phyloP scores from a whole-genome alignment of 1,140 invertebrate genomes.

The Mesaphorura yosii region DNA sequence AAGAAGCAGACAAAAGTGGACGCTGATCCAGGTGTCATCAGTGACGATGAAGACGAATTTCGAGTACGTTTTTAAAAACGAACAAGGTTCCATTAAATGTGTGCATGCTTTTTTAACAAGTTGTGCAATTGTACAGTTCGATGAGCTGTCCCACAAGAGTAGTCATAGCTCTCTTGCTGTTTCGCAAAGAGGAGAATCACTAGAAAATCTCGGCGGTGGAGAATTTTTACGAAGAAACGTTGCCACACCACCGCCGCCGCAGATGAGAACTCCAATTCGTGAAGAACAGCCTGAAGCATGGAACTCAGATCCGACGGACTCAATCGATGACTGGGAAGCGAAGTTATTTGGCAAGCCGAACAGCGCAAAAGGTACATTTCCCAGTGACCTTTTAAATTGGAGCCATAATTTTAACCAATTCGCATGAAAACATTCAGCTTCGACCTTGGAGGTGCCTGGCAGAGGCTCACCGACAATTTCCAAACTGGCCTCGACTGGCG shows the following conservation, averaged over 20 bases:
- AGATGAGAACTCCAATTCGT: conserved; percentile 32
- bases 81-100: conserved; percentile 2
- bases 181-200: conserved; percentile 44
- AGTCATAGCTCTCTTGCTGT: conserved; percentile 65
- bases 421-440: no score
- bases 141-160: conserved; percentile 76
- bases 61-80: conserved; percentile 39
- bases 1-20: conserved; percentile 52
- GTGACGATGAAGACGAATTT: conserved; percentile 78
- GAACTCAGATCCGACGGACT: conserved; percentile 31
- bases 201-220: conserved; percentile 47
- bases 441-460: no score
- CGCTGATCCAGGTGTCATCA: conserved; percentile 77
- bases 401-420: no score
- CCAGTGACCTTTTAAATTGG: no score
- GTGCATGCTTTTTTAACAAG: neutral
- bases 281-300: conserved; percentile 35
- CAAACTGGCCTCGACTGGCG: no score
- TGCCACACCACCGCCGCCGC: conserved; percentile 39
- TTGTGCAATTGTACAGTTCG: conserved; percentile 48
- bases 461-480: no score
- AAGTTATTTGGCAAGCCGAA: conserved; percentile 57
- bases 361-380: neutral
- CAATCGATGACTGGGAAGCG: conserved; percentile 67
- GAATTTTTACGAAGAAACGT: conserved; percentile 41